phyloP scores from a whole-genome alignment of 2,113 vertebrate genomes.

The Orthonyx spaldingii region DNA sequence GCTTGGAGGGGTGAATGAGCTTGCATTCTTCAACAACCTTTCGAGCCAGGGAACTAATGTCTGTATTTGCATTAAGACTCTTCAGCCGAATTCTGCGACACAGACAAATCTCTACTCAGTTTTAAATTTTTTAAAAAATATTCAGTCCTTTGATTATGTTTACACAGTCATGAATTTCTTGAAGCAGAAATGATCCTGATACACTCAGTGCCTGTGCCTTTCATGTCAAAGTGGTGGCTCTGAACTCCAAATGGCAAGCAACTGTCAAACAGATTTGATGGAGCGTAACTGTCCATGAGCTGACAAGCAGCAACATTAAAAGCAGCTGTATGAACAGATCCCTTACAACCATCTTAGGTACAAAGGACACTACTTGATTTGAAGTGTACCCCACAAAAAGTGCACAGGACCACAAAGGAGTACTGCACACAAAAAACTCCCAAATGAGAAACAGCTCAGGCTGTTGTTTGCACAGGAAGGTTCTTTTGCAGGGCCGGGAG shows the following conservation, averaged over 20 bases:
- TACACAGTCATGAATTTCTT: background rate
- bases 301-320: background rate
- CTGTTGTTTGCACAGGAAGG: background rate
- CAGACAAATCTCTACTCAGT: background rate
- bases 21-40: conserved; percentile 97
- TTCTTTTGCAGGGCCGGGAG: background rate
- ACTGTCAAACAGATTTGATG: background rate
- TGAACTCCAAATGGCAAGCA: background rate
- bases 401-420: background rate
- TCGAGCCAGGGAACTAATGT: conserved; percentile 86
- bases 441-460: background rate
- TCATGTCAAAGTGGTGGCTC: background rate
- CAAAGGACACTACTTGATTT: background rate
- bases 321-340: background rate
- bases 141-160: background rate
- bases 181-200: background rate
- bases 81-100: conserved; percentile 90
- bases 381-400: background rate
- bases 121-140: background rate
- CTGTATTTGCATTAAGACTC: conserved; percentile 90
- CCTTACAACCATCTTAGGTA: background rate
- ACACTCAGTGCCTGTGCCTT: background rate
- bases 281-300: background rate
- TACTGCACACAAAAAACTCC: background rate
- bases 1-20: conserved; percentile 87